Conservation (phyloP, 2,888 invertebrate genomes). For the Dasysyrphus albostriatus region DNA sequence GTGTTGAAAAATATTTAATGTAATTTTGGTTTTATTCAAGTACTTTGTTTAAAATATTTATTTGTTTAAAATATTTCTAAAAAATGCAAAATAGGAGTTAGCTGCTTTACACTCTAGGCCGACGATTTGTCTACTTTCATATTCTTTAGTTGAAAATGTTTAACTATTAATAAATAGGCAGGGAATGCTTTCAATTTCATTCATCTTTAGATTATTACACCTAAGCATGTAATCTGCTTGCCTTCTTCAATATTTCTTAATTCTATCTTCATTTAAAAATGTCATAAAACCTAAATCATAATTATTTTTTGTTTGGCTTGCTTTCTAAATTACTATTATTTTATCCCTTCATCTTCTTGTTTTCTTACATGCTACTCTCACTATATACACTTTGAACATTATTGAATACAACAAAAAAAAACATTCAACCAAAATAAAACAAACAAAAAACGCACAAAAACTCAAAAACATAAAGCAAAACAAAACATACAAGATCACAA, state of each 20-base stretch:
- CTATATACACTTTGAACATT: constrained; percentile 30
- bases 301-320: constrained; percentile 55
- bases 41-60: no score
- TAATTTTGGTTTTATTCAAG: no score
- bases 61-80: no score
- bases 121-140: no score
- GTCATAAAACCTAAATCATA: constrained; percentile 22
- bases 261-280: constrained; percentile 26
- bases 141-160: background rate
- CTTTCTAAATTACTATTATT: constrained; percentile 62
- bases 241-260: constrained; percentile 10
- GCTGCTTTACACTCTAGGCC: no score
- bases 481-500: constrained; percentile 34
- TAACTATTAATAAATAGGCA: background rate
- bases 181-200: constrained; percentile 31
- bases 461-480: no score
- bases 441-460: constrained; percentile 39
- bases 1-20: no score
- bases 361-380: constrained; percentile 48
- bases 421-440: constrained; percentile 21
- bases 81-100: no score
- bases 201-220: background rate
- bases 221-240: constrained; percentile 29
- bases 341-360: constrained; percentile 20
- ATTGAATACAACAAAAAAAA: constrained; percentile 35